Evolutionary conservation across 2,888 invertebrate genomes (phyloP), one percentile per base, ranked within the genome.

Genomic region (Entomobrya multifasciata): DNA sequence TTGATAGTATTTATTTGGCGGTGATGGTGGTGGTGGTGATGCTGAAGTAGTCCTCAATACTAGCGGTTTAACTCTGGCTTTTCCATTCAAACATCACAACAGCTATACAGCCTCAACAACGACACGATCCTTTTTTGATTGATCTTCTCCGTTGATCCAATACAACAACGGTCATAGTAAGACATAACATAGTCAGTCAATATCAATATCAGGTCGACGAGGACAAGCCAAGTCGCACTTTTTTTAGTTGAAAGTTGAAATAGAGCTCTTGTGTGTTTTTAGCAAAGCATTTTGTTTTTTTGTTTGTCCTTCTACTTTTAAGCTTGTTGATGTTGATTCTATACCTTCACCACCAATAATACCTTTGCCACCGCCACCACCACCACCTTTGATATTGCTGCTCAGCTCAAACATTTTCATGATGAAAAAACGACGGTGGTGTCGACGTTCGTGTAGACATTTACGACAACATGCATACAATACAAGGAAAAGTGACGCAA

Each of bases 241-340:
- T 65, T 65, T 65, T 65, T 41, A 10, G 20, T 0, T 41, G 62
- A 62, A 62, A 62, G 17, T 41, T 65, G 65, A 65, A 65, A 65
- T 65, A 41, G 65, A 65, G 65, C 65, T 65, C 20, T 65, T 65
- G 65, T 41, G 65, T 20, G 20, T 41, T 41, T 22, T 65, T 22
- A 41, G 65, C 20, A 57, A 8, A 36, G 41, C 15, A 65, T n/a
- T n/a, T n/a, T n/a, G n/a, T n/a, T n/a, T n/a, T 65, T 41, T 65
- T 65, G 65, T 65, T 65, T 65, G 65, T 65, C 65, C 65, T 65
- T 65, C 41, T 65, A 41, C 65, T 81, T 81, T 81, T 72, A 72
- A 57, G 70, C 72, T 81, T 81, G 70, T 72, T 81, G 55, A 57
- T 57, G 52, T 70, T 79, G 52, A 36, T n/a, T n/a, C n/a, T n/a